These are phyloP conservation scores for Phalacrocorax brasilianus DNA, from an alignment of 2,113 vertebrate genomes.

Conservation along the genomic window DNA sequence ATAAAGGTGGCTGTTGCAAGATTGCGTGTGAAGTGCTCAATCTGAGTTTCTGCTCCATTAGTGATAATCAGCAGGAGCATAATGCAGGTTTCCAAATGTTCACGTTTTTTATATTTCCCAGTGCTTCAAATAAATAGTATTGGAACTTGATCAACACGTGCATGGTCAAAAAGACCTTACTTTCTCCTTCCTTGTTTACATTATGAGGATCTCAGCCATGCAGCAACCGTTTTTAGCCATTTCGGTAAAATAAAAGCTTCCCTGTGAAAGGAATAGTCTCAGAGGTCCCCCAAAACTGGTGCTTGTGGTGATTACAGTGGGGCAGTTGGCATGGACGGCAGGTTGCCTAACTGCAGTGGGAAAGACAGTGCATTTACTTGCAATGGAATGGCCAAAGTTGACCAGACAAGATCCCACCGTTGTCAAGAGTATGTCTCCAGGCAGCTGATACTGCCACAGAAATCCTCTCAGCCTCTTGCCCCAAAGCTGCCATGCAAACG, in stretches of 20 bases:
- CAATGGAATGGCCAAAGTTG: neutral
- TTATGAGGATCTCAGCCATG: neutral
- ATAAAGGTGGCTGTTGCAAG: neutral
- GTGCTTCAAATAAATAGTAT: neutral
- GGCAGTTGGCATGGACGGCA: neutral
- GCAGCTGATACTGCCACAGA: neutral
- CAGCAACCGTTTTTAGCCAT: neutral
- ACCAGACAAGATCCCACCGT: neutral
- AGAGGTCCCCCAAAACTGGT: neutral
- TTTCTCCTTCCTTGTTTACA: neutral
- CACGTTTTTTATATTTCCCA: neutral
- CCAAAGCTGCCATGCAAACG: neutral
- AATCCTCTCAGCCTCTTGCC: neutral
- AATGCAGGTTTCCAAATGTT: neutral
- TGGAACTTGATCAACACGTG: neutral
- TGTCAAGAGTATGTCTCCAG: neutral
- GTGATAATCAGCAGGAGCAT: neutral
- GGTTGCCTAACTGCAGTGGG: neutral
- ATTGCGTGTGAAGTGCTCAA: rapidly evolving
- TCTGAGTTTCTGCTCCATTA: neutral
- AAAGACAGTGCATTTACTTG: neutral
- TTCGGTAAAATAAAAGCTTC: neutral
- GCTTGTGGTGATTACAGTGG: neutral
- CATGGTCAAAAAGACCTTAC: neutral
- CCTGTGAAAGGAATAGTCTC: neutral